Evolutionary conservation across 2,888 invertebrate species (phyloP).

Genomic region (Nipponacmea schrenckii): DNA sequence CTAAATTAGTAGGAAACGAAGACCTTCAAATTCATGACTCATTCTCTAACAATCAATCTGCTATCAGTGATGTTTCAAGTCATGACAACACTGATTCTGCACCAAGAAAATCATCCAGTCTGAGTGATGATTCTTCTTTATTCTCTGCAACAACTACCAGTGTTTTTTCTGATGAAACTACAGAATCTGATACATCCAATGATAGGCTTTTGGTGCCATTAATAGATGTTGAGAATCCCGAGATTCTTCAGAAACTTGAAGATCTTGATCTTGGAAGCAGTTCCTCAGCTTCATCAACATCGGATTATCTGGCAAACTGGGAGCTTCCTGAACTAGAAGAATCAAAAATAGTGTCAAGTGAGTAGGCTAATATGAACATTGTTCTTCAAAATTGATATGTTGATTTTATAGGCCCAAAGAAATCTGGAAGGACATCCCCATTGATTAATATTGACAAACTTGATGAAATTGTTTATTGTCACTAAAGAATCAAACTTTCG

Average conservation of each 20-base stretch:
- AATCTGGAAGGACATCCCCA: too few species aligned
- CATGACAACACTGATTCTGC: too few species aligned
- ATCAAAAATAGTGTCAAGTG: conserved; percentile 15
- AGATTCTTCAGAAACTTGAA: conserved; percentile 15
- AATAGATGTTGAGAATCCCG: conserved; percentile 22
- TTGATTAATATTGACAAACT: too few species aligned
- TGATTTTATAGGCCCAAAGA: too few species aligned
- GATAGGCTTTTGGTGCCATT: conserved; percentile 18
- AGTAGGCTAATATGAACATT: neutral
- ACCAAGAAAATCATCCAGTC: too few species aligned
- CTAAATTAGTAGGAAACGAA: too few species aligned
- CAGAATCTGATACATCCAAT: neutral
- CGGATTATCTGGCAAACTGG: conserved; percentile 24
- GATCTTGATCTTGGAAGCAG: conserved; percentile 24
- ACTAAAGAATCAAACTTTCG: too few species aligned
- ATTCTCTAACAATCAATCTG: too few species aligned
- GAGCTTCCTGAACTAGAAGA: conserved; percentile 9
- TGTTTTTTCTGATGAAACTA: neutral
- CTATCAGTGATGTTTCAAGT: too few species aligned
- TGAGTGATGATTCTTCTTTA: neutral
- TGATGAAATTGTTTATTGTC: too few species aligned
- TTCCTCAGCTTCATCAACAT: conserved; percentile 16
- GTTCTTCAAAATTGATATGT: too few species aligned
- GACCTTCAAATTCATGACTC: too few species aligned
- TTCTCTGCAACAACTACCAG: neutral